phyloP scores from a whole-genome alignment of 2,797 vertebrate species.

The Onychomys arenicola region DNA sequence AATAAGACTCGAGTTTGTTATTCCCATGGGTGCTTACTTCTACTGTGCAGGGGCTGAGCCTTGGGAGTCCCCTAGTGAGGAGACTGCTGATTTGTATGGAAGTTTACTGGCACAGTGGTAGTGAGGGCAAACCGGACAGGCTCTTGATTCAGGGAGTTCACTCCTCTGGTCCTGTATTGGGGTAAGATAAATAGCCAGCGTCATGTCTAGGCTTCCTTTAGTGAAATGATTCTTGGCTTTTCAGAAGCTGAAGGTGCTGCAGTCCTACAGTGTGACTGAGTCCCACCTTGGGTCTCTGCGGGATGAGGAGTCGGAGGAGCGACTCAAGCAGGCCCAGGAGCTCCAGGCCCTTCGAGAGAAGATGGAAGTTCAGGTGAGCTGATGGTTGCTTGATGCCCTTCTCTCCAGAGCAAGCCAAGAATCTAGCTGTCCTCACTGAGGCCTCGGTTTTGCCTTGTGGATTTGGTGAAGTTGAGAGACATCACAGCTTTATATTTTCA shows the following conservation, averaged over 20 bases:
- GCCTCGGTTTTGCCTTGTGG: neutral
- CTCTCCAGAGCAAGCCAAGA: neutral
- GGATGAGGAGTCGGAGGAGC: conserved; percentile 78
- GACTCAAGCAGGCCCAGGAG: conserved; percentile 66
- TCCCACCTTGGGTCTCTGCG: conserved; percentile 80
- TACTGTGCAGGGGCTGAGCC: neutral
- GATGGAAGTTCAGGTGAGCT: conserved; percentile 83
- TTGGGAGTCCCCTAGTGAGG: rapidly evolving
- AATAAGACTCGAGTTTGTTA: neutral
- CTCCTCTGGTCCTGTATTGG: neutral
- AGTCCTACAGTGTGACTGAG: conserved; percentile 53
- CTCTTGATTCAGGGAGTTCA: neutral
- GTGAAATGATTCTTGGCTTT: neutral
- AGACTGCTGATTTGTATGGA: neutral
- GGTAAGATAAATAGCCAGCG: neutral
- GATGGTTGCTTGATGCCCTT: neutral
- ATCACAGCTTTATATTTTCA: conserved; percentile 1
- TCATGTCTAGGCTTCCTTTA: neutral
- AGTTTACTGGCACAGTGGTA: neutral
- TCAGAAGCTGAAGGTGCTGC: conserved; percentile 87
- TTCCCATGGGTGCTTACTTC: neutral
- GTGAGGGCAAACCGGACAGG: neutral
- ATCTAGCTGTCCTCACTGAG: neutral
- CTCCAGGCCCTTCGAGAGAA: conserved; percentile 75
- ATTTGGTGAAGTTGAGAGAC: conserved; percentile 6